phyloP scores from a whole-genome alignment of 2,888 invertebrate genomes.

The Anodontia alba region DNA sequence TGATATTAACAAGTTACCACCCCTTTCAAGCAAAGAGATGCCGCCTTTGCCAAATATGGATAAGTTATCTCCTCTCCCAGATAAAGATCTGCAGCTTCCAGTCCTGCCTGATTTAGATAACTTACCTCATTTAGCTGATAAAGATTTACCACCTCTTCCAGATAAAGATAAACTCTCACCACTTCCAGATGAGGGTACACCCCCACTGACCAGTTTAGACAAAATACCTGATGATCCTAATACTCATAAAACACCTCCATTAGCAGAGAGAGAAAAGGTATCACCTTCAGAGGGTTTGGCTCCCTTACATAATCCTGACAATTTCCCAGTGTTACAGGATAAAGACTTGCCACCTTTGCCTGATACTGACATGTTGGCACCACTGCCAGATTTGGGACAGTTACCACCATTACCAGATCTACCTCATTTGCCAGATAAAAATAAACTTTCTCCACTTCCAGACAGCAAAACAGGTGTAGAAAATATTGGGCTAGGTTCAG shows the following conservation, averaged over 20 bases:
- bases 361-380: slow-evolving; percentile 30
- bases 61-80: slow-evolving; percentile 22
- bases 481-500: not conserved
- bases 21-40: not conserved
- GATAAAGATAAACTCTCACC: slow-evolving; percentile 14
- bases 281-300: slow-evolving; percentile 32
- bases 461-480: not conserved
- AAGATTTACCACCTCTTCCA: slow-evolving; percentile 26
- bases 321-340: not conserved
- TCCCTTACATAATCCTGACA: slow-evolving; percentile 13
- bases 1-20: slow-evolving; percentile 2
- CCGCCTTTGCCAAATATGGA: slow-evolving; percentile 27
- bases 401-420: slow-evolving; percentile 34
- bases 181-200: slow-evolving; percentile 21
- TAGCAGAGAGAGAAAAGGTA: slow-evolving; percentile 15
- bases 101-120: not conserved
- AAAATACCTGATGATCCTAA: slow-evolving; percentile 26
- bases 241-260: not conserved
- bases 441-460: slow-evolving; percentile 19
- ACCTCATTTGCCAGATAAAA: not conserved
- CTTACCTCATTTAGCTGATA: slow-evolving; percentile 20
- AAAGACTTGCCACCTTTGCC: slow-evolving; percentile 31
- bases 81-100: not conserved
- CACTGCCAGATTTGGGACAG: slow-evolving; percentile 21
- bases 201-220: slow-evolving; percentile 36